These are phyloP conservation scores for Sesia apiformis DNA, from an alignment of 2,888 invertebrate genomes.

Conservation along the genomic window DNA sequence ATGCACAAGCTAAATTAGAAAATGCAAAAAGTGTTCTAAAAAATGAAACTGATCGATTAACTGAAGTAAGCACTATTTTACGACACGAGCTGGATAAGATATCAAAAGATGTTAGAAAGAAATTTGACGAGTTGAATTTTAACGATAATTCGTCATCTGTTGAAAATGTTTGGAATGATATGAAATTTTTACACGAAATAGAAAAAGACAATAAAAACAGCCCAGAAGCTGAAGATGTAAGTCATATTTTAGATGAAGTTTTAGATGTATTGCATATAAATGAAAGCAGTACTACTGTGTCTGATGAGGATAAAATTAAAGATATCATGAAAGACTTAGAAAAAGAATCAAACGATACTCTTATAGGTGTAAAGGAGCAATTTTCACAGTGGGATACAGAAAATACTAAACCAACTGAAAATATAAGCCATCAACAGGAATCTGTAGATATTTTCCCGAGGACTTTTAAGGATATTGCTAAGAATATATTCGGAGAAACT, in stretches of 20 bases:
- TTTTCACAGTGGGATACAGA: conserved; percentile 22
- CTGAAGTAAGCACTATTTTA: conserved; percentile 30
- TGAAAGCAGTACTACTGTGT: conserved; percentile 4
- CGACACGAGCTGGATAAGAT: conserved; percentile 35
- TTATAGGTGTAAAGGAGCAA: conserved; percentile 14
- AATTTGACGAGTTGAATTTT: conserved; percentile 18
- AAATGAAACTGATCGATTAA: conserved; percentile 31
- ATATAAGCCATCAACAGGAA: conserved; percentile 1
- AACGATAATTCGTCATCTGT: conserved; percentile 19
- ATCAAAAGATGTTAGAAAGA: conserved; percentile 24
- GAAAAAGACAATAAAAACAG: conserved; percentile 27
- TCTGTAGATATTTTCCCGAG: conserved; percentile 6
- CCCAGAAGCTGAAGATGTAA: conserved; percentile 31
- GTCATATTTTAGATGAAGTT: conserved; percentile 28
- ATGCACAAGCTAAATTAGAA: conserved; percentile 16
- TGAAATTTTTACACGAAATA: conserved; percentile 31
- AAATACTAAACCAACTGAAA: conserved; percentile 1
- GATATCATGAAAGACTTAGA: conserved; percentile 24
- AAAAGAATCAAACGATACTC: conserved; percentile 13
- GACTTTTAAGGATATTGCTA: conserved; percentile 10
- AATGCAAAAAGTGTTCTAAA: conserved; percentile 23
- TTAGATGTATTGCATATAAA: conserved; percentile 22
- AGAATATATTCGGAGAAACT: too few relatives aligned
- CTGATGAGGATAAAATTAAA: conserved; percentile 28
- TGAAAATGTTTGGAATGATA: conserved; percentile 29